A percentile compares a stretch with the other conserved stretches of the same genome.
These are phyloP conservation scores for Penaeus vannamei DNA, from an alignment of 1,140 invertebrate genomes.

Conservation along the genomic window DNA sequence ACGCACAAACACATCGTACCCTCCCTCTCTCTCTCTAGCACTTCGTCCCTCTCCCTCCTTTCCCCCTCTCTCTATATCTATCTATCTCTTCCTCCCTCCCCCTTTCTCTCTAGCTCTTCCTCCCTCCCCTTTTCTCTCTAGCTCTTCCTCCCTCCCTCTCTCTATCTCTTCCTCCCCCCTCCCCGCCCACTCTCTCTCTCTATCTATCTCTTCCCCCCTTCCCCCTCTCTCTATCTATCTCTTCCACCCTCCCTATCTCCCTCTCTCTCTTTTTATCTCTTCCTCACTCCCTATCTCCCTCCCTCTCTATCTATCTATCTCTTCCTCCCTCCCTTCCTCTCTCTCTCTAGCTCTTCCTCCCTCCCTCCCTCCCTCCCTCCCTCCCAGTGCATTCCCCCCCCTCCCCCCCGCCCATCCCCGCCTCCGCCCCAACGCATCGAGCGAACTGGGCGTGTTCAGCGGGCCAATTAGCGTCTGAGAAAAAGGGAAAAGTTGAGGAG, in stretches of 20 bases:
- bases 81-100: background rate
- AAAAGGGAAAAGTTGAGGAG: no score
- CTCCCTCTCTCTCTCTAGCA: no score
- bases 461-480: no score
- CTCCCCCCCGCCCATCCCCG: no score
- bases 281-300: background rate
- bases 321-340: background rate
- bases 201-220: no score
- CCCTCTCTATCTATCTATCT: background rate
- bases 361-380: slow-evolving; percentile 13
- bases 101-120: background rate
- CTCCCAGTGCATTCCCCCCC: no score
- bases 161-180: background rate
- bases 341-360: background rate
- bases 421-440: no score
- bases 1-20: no score
- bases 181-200: background rate
- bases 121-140: background rate
- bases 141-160: background rate
- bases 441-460: no score
- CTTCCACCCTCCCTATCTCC: background rate
- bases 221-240: background rate
- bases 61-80: background rate
- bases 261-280: background rate
- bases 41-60: no score